These are phyloP conservation scores for Archilochus colubris DNA, from an alignment of 2,113 vertebrate species.

Conservation along the genomic window DNA sequence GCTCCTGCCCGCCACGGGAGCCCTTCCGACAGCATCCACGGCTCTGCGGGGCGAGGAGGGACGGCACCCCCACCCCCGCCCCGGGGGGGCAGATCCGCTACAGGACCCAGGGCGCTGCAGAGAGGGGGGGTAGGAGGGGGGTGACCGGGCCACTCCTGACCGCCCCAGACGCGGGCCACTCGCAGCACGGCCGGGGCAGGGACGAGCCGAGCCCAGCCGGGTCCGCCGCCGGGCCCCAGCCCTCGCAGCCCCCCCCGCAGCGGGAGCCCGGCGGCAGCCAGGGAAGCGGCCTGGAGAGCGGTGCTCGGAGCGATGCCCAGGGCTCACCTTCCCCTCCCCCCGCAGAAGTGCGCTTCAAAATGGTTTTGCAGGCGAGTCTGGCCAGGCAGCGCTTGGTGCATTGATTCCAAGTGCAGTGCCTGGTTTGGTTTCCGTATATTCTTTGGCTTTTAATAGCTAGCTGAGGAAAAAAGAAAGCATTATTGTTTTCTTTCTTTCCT, in stretches of 20 bases:
- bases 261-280: neutral
- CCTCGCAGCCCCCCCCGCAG: conserved; percentile 14
- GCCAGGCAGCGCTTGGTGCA: conserved; percentile 31
- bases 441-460: conserved; percentile 70
- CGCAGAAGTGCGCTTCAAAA: neutral
- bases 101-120: neutral
- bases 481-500: conserved; percentile 67
- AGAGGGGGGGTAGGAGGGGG: neutral
- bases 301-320: conserved; percentile 8
- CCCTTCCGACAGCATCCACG: neutral
- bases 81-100: neutral
- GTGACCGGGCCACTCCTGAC: no score
- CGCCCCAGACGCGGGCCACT: neutral
- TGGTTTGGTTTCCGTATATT: conserved; percentile 63
- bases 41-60: neutral
- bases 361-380: conserved; percentile 32
- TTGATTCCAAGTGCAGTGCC: conserved; percentile 46
- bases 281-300: neutral
- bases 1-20: neutral
- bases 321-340: conserved; percentile 57
- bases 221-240: neutral
- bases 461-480: conserved; percentile 65
- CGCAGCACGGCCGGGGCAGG: neutral
- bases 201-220: no score
- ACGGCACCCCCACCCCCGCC: no score